Conservation (phyloP, 1,140 invertebrate species). For the Eupeodes corollae region DNA sequence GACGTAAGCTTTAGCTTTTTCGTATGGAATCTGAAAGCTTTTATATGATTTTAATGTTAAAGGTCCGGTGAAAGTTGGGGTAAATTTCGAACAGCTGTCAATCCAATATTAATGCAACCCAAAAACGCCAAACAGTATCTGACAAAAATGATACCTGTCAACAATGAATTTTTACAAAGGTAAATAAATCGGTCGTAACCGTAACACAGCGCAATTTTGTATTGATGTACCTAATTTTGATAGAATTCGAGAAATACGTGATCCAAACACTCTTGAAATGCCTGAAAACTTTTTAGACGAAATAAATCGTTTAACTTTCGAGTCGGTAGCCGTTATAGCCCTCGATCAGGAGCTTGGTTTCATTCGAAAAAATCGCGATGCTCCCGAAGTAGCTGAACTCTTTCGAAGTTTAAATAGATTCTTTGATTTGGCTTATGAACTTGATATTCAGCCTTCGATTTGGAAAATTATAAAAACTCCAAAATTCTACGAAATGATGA, state of each 20-base stretch:
- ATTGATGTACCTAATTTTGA: too few species aligned
- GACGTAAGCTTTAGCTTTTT: neutral
- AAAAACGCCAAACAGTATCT: conserved; percentile 40
- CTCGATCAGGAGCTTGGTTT: conserved; percentile 52
- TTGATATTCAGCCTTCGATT: conserved; percentile 50
- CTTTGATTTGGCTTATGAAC: conserved; percentile 39
- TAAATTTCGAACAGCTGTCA: conserved; percentile 29
- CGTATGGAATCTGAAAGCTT: neutral
- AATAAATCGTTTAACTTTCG: conserved; percentile 55
- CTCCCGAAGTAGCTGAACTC: conserved; percentile 43
- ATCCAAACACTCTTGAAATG: conserved; percentile 43
- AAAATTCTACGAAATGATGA: conserved; percentile 45
- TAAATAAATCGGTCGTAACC: neutral
- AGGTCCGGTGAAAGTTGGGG: conserved; percentile 21
- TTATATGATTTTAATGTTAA: neutral
- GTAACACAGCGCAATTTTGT: too few species aligned
- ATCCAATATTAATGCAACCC: conserved; percentile 40
- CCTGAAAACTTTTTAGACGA: conserved; percentile 47
- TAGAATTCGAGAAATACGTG: conserved; percentile 42
- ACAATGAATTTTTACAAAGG: conserved; percentile 25
- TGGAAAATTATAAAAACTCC: conserved; percentile 51
- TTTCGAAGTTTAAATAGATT: conserved; percentile 49
- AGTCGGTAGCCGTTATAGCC: conserved; percentile 55
- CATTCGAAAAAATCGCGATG: conserved; percentile 25
- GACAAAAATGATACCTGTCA: conserved; percentile 36